Conservation (phyloP, 2,113 vertebrate genomes). For the Erythrolamprus reginae region DNA sequence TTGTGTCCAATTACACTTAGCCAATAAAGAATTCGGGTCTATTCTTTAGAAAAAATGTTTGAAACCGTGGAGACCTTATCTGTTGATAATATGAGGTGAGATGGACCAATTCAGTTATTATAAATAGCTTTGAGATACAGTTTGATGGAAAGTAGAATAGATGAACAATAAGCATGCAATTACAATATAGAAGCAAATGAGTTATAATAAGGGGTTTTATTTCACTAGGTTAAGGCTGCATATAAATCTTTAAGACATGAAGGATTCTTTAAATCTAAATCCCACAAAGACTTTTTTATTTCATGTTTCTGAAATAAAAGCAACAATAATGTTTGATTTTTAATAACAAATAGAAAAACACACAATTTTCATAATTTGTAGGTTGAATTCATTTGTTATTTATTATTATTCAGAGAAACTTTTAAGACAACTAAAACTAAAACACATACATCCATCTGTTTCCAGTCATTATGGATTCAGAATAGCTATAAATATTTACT, state of each 20-base stretch:
- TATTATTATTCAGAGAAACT: not conserved
- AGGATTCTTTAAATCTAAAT: not conserved
- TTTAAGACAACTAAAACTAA: not conserved
- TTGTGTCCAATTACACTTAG: too few species aligned
- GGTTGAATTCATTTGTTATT: not conserved
- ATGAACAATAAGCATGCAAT: not conserved
- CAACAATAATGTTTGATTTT: not conserved
- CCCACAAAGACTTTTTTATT: not conserved
- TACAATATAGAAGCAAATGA: not conserved
- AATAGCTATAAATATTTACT: constrained; percentile 1
- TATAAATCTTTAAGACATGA: not conserved
- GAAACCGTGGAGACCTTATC: not conserved
- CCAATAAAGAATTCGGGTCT: too few species aligned
- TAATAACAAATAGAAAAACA: not conserved
- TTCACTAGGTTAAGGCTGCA: not conserved
- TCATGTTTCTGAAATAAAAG: not conserved
- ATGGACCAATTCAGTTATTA: not conserved
- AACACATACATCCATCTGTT: not conserved
- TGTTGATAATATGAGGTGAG: not conserved
- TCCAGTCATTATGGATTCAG: not conserved
- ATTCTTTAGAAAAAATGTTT: not conserved
- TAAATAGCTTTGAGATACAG: not conserved
- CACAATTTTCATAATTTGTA: not conserved
- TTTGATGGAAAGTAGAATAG: not conserved
- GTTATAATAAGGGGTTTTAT: not conserved